These are phyloP conservation scores for Polydrusus tereticollis DNA, from an alignment of 2,888 invertebrate species.

Conservation along the genomic window DNA sequence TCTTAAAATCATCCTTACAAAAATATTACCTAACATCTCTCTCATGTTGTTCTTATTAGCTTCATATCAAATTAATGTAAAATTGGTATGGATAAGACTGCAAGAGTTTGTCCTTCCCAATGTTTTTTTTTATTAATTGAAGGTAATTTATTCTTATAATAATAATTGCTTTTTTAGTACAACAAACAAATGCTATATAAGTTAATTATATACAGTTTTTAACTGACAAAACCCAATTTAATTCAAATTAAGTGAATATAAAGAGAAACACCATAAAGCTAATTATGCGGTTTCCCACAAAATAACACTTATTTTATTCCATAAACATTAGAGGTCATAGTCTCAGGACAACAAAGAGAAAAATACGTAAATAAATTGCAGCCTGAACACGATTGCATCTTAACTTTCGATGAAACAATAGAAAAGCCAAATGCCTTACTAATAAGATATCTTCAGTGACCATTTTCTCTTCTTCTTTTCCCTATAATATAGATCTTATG, in stretches of 20 bases:
- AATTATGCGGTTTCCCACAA: constrained; percentile 22
- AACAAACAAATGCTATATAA: no score
- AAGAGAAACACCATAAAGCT: not conserved
- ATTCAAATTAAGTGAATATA: constrained; percentile 9
- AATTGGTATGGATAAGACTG: no score
- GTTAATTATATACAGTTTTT: not conserved
- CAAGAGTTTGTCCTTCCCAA: not conserved
- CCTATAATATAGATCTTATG: no score
- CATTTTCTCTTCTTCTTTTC: not conserved
- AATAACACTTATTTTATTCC: constrained; percentile 5
- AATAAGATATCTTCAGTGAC: not conserved
- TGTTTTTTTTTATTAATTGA: not conserved
- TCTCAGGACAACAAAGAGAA: not conserved
- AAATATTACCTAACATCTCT: no score
- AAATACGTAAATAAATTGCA: constrained; percentile 14
- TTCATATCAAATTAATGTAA: no score
- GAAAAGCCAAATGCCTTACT: not conserved
- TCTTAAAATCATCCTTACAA: not conserved
- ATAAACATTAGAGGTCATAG: constrained; percentile 10
- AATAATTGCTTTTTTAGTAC: not conserved
- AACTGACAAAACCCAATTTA: constrained; percentile 23
- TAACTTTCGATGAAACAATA: constrained; percentile 5
- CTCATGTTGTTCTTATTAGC: no score
- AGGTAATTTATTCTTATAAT: not conserved
- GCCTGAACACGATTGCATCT: not conserved